phyloP scores from a whole-genome alignment of 2,888 invertebrate species.

The Hecatera dysodea region DNA sequence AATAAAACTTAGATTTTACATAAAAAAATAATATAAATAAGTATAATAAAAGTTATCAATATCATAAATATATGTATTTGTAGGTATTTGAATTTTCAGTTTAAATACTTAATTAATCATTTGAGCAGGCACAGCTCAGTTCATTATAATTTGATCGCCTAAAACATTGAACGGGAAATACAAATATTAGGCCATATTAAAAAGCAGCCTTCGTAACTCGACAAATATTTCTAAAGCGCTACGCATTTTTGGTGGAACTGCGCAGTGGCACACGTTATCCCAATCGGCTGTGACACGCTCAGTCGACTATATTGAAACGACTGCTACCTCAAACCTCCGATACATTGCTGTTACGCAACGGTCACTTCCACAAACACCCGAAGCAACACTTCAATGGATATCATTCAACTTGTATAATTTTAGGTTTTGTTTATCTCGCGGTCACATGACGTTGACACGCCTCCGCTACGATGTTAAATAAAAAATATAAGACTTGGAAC shows the following conservation, averaged over 20 bases:
- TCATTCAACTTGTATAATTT: conserved; percentile 56
- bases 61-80: background rate
- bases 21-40: background rate
- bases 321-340: conserved; percentile 53
- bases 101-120: background rate
- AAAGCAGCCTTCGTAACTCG: conserved; percentile 48
- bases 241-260: conserved; percentile 80
- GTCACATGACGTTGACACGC: conserved; percentile 73
- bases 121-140: too few species aligned
- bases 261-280: conserved; percentile 86
- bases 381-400: conserved; percentile 66
- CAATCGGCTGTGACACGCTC: conserved; percentile 77
- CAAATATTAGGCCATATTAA: conserved; percentile 18
- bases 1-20: background rate
- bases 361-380: conserved; percentile 29
- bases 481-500: conserved; percentile 58
- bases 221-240: conserved; percentile 71
- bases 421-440: conserved; percentile 61
- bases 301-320: conserved; percentile 66
- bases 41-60: background rate
- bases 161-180: conserved; percentile 14
- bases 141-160: background rate
- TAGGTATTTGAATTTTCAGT: background rate
- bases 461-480: conserved; percentile 65
- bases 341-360: conserved; percentile 70